Evolutionary conservation across 2,888 invertebrate genomes (phyloP).

Genomic region (Cabera pusaria): DNA sequence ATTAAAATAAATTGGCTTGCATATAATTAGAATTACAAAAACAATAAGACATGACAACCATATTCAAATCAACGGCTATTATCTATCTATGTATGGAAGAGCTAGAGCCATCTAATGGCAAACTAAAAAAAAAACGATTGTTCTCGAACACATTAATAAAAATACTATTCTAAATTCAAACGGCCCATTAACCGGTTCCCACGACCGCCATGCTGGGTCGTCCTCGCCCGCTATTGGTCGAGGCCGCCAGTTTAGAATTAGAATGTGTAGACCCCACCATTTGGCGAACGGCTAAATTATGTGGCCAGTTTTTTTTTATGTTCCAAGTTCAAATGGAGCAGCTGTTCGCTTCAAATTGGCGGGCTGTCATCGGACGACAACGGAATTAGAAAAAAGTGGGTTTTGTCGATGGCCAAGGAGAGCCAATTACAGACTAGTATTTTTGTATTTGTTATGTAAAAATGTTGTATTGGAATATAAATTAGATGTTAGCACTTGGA

Average conservation of each 20-base stretch:
- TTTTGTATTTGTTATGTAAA: slow-evolving; percentile 28
- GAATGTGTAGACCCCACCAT: slow-evolving; percentile 82
- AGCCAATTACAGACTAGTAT: slow-evolving; percentile 34
- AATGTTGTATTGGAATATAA: slow-evolving; percentile 23
- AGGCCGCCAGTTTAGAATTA: slow-evolving; percentile 80
- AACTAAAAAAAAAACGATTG: slow-evolving; percentile 61
- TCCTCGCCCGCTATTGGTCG: slow-evolving; percentile 80
- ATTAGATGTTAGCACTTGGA: slow-evolving; percentile 15
- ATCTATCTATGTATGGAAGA: slow-evolving; percentile 22
- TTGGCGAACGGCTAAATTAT: slow-evolving; percentile 79
- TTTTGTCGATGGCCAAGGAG: slow-evolving; percentile 17
- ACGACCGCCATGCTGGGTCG: slow-evolving; percentile 80
- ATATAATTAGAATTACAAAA: slow-evolving; percentile 25
- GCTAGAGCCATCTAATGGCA: slow-evolving; percentile 27
- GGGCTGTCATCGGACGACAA: slow-evolving; percentile 35
- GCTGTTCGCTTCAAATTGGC: slow-evolving; percentile 49
- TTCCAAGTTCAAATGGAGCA: slow-evolving; percentile 73
- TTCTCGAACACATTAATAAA: slow-evolving; percentile 74
- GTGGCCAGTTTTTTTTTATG: slow-evolving; percentile 67
- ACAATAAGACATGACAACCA: slow-evolving; percentile 24
- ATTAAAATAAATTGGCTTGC: slow-evolving; percentile 24
- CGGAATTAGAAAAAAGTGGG: slow-evolving; percentile 34
- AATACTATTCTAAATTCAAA: slow-evolving; percentile 83
- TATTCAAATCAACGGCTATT: slow-evolving; percentile 30
- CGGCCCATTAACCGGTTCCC: slow-evolving; percentile 81